A percentile compares a stretch with the other conserved stretches of the same genome.
Conservation (phyloP, 1,140 invertebrate genomes). For the Drosophila sp. region DNA sequence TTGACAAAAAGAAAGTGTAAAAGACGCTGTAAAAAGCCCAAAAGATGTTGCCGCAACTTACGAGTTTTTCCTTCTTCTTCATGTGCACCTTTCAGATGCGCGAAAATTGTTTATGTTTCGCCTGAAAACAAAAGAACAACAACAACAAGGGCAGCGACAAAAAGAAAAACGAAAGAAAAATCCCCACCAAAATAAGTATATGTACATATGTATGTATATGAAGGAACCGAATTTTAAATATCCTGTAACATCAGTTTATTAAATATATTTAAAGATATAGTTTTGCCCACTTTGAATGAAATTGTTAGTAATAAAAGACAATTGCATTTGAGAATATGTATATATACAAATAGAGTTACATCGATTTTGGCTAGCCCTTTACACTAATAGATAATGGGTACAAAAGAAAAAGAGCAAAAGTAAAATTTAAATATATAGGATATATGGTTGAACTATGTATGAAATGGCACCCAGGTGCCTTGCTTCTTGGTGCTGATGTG, state of each 20-base stretch:
- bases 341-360: neutral
- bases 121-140: slow-evolving; percentile 10
- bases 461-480: slow-evolving; percentile 13
- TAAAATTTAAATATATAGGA: slow-evolving; percentile 10
- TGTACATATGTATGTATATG: neutral
- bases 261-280: too few species aligned
- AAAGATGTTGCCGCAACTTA: slow-evolving; percentile 17
- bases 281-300: too few species aligned
- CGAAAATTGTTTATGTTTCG: slow-evolving; percentile 17
- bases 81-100: slow-evolving; percentile 10
- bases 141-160: neutral
- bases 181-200: neutral
- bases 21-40: neutral
- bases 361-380: neutral
- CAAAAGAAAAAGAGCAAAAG: slow-evolving; percentile 5
- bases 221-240: neutral
- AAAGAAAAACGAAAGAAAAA: neutral
- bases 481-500: slow-evolving; percentile 4
- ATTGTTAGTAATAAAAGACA: too few species aligned
- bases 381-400: neutral
- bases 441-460: slow-evolving; percentile 3
- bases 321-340: neutral
- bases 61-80: neutral
- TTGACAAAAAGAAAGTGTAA: neutral
- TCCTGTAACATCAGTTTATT: too few species aligned